A percentile compares a stretch with the other conserved stretches of the same genome.
Conservation (phyloP, 2,797 vertebrate genomes). For the Ficedula albicollis region DNA sequence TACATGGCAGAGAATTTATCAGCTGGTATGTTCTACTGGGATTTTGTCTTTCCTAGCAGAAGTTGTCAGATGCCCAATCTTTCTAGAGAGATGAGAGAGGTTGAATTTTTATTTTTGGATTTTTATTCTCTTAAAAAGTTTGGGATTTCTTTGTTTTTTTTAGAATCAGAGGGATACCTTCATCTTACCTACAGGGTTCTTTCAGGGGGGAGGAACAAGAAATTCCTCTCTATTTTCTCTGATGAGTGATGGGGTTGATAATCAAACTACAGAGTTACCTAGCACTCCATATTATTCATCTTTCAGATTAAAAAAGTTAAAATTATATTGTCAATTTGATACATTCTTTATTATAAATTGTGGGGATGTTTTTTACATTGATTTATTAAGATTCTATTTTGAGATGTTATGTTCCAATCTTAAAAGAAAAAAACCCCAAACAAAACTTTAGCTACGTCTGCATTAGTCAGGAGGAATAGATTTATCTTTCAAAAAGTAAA, state of each 20-base stretch:
- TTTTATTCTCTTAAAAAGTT: background rate
- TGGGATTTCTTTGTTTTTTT: background rate
- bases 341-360: background rate
- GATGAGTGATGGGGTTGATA: background rate
- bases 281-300: background rate
- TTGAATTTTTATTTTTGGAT: background rate
- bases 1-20: background rate
- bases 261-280: background rate
- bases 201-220: background rate
- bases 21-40: background rate
- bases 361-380: background rate
- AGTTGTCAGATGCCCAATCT: background rate
- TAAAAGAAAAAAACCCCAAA: background rate
- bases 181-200: background rate
- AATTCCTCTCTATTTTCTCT: background rate
- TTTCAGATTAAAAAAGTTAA: background rate
- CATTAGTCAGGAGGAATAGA: background rate
- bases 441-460: background rate
- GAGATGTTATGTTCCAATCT: background rate
- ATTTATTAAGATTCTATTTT: background rate
- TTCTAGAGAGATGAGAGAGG: background rate
- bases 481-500: background rate
- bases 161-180: background rate
- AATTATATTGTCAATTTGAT: background rate
- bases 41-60: background rate